Conservation (phyloP, 2,113 vertebrate species). For the Amphiprion ocellaris region DNA sequence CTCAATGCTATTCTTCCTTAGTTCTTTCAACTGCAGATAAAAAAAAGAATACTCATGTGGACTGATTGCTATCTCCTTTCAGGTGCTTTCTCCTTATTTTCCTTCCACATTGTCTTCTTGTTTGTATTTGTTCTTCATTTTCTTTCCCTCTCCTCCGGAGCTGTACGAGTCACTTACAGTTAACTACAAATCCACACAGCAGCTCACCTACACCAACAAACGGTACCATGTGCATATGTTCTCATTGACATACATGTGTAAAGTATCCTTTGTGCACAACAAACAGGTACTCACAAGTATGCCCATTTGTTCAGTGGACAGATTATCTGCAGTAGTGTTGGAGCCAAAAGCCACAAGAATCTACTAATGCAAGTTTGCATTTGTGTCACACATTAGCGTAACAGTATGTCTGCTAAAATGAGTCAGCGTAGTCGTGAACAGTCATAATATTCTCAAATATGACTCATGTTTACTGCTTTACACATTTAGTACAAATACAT, state of each 20-base stretch:
- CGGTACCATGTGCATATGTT: not conserved
- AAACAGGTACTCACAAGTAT: not conserved
- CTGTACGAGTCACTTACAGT: not conserved
- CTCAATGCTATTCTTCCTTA: not conserved
- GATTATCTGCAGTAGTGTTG: not conserved
- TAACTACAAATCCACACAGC: constrained; percentile 12
- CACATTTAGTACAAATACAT: constrained; percentile 6
- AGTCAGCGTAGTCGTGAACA: constrained; percentile 18
- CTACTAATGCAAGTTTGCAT: constrained; percentile 14
- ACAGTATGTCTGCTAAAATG: not conserved
- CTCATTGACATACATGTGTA: not conserved
- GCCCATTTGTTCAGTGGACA: constrained; percentile 4
- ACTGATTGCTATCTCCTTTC: not conserved
- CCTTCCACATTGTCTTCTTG: not conserved
- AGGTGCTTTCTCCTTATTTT: not conserved
- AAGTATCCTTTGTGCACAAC: not conserved
- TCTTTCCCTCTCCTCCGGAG: not conserved
- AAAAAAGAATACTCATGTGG: not conserved
- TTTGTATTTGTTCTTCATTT: not conserved
- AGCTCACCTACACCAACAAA: not conserved
- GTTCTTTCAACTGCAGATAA: not conserved
- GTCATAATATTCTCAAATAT: constrained; percentile 21
- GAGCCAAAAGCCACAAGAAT: not conserved
- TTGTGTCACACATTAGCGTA: constrained; percentile 13
- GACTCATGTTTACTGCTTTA: constrained; percentile 19